Percentiles rank a stretch among this genome's conserved stretches.
Evolutionary conservation across 1,140 invertebrate species (phyloP).

Genomic region (Camponotus vicinus): DNA sequence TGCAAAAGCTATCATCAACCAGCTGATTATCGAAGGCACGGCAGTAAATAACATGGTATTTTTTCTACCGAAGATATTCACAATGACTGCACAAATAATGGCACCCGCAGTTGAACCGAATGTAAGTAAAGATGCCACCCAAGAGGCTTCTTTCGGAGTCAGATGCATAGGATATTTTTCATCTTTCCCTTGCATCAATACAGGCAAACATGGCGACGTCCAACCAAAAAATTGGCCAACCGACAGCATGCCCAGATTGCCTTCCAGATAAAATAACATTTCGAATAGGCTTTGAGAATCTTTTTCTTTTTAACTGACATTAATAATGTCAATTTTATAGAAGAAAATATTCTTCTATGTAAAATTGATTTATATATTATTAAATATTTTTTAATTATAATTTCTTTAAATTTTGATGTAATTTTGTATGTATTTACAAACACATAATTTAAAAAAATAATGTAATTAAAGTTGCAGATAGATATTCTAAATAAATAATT

Average conservation of each 20-base stretch:
- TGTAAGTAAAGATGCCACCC: slow-evolving; percentile 58
- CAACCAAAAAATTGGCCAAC: slow-evolving; percentile 63
- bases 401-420: no score
- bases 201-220: slow-evolving; percentile 63
- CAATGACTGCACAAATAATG: slow-evolving; percentile 17
- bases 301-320: not conserved
- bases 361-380: no score
- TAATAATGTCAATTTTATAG: no score
- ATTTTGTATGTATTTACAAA: no score
- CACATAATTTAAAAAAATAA: no score
- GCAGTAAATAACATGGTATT: slow-evolving; percentile 87
- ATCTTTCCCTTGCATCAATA: slow-evolving; percentile 12
- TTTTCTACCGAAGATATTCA: slow-evolving; percentile 88
- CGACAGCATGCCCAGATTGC: slow-evolving; percentile 59
- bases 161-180: slow-evolving; percentile 47
- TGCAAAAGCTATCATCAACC: slow-evolving; percentile 88
- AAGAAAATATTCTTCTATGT: no score
- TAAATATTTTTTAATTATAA: no score
- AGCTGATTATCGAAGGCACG: slow-evolving; percentile 88
- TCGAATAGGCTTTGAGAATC: not conserved
- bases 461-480: no score
- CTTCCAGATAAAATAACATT: slow-evolving; percentile 49
- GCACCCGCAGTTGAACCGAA: slow-evolving; percentile 37
- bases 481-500: no score
- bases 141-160: slow-evolving; percentile 49